Evolutionary conservation across 2,888 invertebrate genomes (phyloP).

Genomic region (Bruchidius siliquastri): DNA sequence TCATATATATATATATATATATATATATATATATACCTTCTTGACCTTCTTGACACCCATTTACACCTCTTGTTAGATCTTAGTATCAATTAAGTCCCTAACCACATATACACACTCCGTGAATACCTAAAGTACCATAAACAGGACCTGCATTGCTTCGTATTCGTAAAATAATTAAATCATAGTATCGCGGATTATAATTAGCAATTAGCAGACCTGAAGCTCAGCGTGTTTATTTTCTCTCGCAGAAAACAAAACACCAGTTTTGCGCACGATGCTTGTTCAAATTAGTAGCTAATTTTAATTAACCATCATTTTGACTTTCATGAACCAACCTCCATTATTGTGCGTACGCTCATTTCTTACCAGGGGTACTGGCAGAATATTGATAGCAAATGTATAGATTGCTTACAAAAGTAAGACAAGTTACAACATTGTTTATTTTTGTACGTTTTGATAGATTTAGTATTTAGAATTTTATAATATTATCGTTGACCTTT

Average conservation of each 20-base stretch:
- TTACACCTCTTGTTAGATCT: too few relatives aligned
- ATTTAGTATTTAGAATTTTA: too few relatives aligned
- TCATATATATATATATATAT: too few relatives aligned
- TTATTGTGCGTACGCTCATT: neutral
- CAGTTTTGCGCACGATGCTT: slow-evolving; percentile 29
- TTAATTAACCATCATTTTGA: slow-evolving; percentile 35
- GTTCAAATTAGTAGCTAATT: slow-evolving; percentile 28
- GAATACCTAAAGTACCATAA: neutral
- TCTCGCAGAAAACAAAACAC: neutral
- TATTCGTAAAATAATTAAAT: neutral
- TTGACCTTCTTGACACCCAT: too few relatives aligned
- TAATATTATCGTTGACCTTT: too few relatives aligned
- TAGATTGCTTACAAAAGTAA: too few relatives aligned
- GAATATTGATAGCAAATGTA: neutral
- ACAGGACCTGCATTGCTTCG: neutral
- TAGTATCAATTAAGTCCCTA: neutral
- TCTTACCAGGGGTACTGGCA: neutral
- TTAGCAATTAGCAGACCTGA: neutral
- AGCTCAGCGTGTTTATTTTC: neutral
- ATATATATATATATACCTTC: too few relatives aligned
- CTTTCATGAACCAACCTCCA: slow-evolving; percentile 17
- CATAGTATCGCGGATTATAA: neutral
- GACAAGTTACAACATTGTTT: too few relatives aligned
- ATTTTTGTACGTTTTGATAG: too few relatives aligned
- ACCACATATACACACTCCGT: neutral